phyloP scores from a whole-genome alignment of 2,888 invertebrate species.

The Lapara coniferarum region DNA sequence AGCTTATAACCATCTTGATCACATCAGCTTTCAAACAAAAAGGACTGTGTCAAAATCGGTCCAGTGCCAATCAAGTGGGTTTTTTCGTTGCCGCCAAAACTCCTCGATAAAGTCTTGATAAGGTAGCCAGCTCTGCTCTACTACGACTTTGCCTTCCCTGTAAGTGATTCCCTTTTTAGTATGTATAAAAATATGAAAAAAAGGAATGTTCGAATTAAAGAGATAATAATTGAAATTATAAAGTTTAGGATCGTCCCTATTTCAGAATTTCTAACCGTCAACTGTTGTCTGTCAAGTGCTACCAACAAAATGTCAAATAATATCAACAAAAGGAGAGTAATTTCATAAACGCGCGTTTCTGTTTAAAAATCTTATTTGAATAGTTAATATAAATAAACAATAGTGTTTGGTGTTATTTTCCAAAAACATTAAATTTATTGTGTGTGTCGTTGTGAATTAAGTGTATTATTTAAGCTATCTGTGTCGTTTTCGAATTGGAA shows the following conservation, averaged over 20 bases:
- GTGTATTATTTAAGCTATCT: not conserved
- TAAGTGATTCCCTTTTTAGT: too few relatives aligned
- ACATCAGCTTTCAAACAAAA: too few relatives aligned
- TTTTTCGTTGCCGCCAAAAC: too few relatives aligned
- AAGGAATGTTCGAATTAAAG: too few relatives aligned
- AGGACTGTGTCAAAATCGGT: too few relatives aligned
- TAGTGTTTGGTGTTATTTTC: not conserved
- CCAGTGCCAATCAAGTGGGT: too few relatives aligned
- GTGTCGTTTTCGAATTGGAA: not conserved
- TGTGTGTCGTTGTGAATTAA: not conserved
- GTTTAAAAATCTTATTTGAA: conserved; percentile 17
- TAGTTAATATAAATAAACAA: conserved; percentile 5
- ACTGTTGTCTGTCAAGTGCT: not conserved
- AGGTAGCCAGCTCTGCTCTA: too few relatives aligned
- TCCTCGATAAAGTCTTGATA: too few relatives aligned
- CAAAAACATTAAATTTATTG: not conserved
- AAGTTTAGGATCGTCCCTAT: not conserved
- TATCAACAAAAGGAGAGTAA: not conserved
- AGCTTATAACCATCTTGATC: too few relatives aligned
- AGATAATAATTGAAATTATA: too few relatives aligned
- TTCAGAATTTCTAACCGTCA: not conserved
- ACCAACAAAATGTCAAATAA: not conserved
- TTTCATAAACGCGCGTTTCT: not conserved
- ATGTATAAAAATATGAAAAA: too few relatives aligned
- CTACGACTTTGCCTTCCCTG: too few relatives aligned